Evolutionary conservation across 1,140 invertebrate species (phyloP), one percentile per base, ranked within the genome.

Genomic region (Atta colombica): DNA sequence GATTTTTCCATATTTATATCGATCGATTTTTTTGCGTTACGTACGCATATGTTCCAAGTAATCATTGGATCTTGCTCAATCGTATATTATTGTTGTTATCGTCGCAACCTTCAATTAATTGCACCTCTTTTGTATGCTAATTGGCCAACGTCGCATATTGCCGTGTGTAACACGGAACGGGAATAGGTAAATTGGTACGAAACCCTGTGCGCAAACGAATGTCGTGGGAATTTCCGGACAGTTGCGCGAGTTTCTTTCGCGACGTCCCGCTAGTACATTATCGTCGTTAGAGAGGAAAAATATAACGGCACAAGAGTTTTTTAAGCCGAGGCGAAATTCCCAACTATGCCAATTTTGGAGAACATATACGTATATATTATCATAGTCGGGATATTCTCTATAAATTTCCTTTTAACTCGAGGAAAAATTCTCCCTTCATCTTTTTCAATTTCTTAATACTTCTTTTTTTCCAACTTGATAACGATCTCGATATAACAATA

Each of bases 51-150:
- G 7, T 39, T 45, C 31, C 49, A 14, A 5, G 12, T 14, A 31
- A 39, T 21, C 53, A 10, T 61, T n/a, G 25, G 25, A 35, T 61
- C 45, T 82, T 51, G 61, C 31, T 84, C 45, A 21, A 18, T 4
- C 21, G 69, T 28, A 6, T 16, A 35, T 7, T 14, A 10, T 21
- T 14, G 31, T 31, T 3, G 35, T 58, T 4, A 3, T 31, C 21
- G 58, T 45, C 7, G 60, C 69, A 74, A 12, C 25, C 39, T 75
- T 74, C 69, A 39, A 84, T 84, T 84, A 84, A 84, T 84, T 75
- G 69, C 39, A 18, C 31, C 69, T 75, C 80, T 49, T 84, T 84
- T 84, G 69, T 84, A 84, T 84, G 80, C 66, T 84, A 84, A 84
- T 84, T 84, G 55, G 69, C 39, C 69, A 69, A 63, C 74, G 80